Evolutionary conservation across 2,888 invertebrate species (phyloP).

Genomic region (Orthonevra nobilis): DNA sequence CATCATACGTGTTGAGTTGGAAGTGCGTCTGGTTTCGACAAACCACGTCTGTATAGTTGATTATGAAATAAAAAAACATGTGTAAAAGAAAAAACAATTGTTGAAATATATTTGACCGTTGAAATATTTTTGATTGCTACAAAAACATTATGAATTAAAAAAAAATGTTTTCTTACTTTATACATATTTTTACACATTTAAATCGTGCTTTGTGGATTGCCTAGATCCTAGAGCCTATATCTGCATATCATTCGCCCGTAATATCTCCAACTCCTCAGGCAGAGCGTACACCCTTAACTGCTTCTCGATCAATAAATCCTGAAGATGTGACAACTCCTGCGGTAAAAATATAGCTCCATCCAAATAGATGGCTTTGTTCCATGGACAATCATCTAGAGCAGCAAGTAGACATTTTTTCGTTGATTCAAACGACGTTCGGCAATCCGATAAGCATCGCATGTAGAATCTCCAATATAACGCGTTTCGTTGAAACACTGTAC

Average conservation of each 20-base stretch:
- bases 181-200: neutral
- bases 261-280: conserved; percentile 87
- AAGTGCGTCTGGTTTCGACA: too few species aligned
- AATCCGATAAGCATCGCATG: conserved; percentile 81
- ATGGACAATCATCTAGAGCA: conserved; percentile 84
- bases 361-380: conserved; percentile 85
- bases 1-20: too few species aligned
- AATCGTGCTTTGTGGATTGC: too few species aligned
- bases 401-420: conserved; percentile 79
- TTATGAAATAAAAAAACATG: too few species aligned
- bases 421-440: conserved; percentile 75
- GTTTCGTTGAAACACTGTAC: conserved; percentile 75
- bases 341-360: conserved; percentile 85
- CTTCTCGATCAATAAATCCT: conserved; percentile 88
- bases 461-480: conserved; percentile 84
- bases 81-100: too few species aligned
- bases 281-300: conserved; percentile 87
- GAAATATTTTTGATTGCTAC: too few species aligned
- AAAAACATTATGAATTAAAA: too few species aligned
- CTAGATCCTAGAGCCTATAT: too few species aligned
- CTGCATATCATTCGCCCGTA: conserved; percentile 74
- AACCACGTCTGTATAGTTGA: too few species aligned
- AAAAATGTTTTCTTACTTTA: neutral
- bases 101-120: too few species aligned
- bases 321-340: conserved; percentile 84